phyloP scores from a whole-genome alignment of 1,140 invertebrate genomes.

The Listronotus oregonensis region DNA sequence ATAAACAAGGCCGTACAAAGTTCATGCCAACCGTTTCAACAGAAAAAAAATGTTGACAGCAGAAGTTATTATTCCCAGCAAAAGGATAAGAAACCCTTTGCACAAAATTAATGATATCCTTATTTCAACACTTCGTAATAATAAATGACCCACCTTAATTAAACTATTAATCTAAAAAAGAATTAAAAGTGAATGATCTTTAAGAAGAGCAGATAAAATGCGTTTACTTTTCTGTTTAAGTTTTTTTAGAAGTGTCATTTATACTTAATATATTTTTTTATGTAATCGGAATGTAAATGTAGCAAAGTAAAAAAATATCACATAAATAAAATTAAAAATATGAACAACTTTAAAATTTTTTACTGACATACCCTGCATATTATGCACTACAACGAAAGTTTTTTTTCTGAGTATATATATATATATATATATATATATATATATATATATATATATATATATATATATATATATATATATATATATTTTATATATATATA shows the following conservation, averaged over 20 bases:
- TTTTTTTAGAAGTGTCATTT: no score
- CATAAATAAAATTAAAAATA: no score
- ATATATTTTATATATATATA: neutral
- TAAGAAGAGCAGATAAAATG: conserved; percentile 1
- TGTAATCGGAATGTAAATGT: no score
- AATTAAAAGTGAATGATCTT: neutral
- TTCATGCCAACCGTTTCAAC: no score
- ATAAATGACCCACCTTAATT: conserved; percentile 10
- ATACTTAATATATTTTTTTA: no score
- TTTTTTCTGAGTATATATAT: conserved; percentile 3
- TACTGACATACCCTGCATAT: no score
- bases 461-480: conserved; percentile 8
- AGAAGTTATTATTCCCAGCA: no score
- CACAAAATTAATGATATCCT: neutral
- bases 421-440: conserved; percentile 12
- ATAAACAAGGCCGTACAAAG: no score
- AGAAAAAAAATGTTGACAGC: no score
- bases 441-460: conserved; percentile 12
- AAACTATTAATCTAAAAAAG: conserved; percentile 3
- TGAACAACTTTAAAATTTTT: no score
- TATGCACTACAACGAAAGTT: neutral
- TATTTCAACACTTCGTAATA: neutral
- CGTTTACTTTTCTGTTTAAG: neutral
- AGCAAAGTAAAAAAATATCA: no score
- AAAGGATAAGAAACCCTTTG: neutral